Evolutionary conservation across 92 coral and sea anemone genomes (phyloP), one percentile per base, ranked within the genome.

Genomic region (Porites divaricata): DNA sequence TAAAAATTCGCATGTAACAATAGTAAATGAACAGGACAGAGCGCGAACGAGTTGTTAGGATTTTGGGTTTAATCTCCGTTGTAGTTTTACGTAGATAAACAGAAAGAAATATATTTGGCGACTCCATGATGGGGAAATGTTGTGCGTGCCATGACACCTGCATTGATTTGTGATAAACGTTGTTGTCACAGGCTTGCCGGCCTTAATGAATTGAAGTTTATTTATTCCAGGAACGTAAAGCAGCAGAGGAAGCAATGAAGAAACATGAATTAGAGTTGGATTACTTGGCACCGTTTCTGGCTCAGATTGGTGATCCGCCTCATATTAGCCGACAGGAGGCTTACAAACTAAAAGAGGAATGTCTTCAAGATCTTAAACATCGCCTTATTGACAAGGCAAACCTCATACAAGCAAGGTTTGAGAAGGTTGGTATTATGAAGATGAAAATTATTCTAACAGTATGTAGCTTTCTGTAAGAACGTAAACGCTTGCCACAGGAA

Each of bases 221-320:
- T 26, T 64, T 75, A 1, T 64, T 13, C 21, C 78, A 94, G 98
- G 98, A 97, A 87, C 91, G 98, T 15, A 95, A 93, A 54, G 95
- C 88, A 59, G 92, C 95, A 63, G 99, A 97, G 86, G 99, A 97
- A 67, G 99, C 98, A 19, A 93, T 93, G 95, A 97, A 97, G 90
- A 97, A 97, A 67, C 99, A 97, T 65, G 99, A 97, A 81, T 83
- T 92, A 52, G 99, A 97, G 79, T 83, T 97, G 74, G 99, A 97
- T 75, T 97, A 97, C 80, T 84, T 97, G 63, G 99, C 99, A 9
- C 99, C 99, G 64, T 97, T 97, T 84, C 90, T 97, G 89, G 99
- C 99, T 4, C 99, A 97, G 83, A 97, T 97, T 83, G 99, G 99
- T 48, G 99, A 97, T 76, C 99, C 99, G 8, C 90, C 97, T 2